Evolutionary conservation across 53 echinoderm and acorn worm genomes (phyloP).

Genomic region (Apostichopus leukothele): DNA sequence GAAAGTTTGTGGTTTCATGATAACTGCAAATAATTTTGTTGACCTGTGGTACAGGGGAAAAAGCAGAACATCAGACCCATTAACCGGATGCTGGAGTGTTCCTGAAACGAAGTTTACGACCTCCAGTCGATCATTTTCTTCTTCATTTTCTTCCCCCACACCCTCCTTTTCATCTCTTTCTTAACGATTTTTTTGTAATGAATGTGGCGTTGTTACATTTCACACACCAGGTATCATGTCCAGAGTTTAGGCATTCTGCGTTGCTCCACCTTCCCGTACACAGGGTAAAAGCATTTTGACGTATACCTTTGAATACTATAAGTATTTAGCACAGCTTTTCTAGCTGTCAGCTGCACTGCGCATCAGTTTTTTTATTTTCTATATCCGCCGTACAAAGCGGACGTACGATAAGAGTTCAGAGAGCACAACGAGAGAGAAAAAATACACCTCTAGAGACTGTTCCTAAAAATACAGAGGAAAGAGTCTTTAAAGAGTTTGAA

Average conservation of each 20-base stretch:
- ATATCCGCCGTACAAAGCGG: not conserved
- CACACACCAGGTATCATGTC: conserved; percentile 28
- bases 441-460: too few relatives aligned
- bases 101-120: too few relatives aligned
- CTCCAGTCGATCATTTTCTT: too few relatives aligned
- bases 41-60: too few relatives aligned
- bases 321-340: conserved; percentile 2
- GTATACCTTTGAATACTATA: not conserved
- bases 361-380: not conserved
- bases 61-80: too few relatives aligned
- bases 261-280: conserved; percentile 12
- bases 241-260: conserved; percentile 29
- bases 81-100: too few relatives aligned
- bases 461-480: too few relatives aligned
- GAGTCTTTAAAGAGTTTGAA: too few relatives aligned
- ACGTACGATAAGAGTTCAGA: not conserved
- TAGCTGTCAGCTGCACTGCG: not conserved
- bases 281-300: conserved; percentile 14
- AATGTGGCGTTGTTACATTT: conserved; percentile 10
- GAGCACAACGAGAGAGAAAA: not conserved
- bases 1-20: too few relatives aligned
- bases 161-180: not conserved
- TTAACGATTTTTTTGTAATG: not conserved
- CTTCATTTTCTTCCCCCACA: not conserved
- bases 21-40: too few relatives aligned